Conservation (phyloP, 2,888 invertebrate species). For the Coleophora deauratella region DNA sequence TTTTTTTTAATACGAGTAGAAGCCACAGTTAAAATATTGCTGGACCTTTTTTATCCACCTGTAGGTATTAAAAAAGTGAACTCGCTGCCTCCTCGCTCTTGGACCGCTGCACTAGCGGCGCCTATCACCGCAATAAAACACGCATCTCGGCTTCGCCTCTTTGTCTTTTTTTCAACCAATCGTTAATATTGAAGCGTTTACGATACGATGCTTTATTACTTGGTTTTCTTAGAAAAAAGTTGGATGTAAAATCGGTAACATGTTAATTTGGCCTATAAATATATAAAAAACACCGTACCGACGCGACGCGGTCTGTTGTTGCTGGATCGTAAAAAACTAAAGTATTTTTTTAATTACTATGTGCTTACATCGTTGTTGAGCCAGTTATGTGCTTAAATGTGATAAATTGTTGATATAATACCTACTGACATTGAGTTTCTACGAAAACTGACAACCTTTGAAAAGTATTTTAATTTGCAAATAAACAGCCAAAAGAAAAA, state of each 20-base stretch:
- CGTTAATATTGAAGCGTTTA: conserved; percentile 66
- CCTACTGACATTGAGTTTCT: no score
- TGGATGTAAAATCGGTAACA: conserved; percentile 51
- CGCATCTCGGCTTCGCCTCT: conserved; percentile 47
- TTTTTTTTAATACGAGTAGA: no score
- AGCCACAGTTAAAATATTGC: no score
- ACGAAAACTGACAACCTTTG: no score
- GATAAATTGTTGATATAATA: no score
- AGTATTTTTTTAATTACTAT: no score
- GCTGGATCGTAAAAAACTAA: no score
- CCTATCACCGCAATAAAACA: conserved; percentile 57
- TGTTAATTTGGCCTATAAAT: conserved; percentile 64
- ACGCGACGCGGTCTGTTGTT: conserved; percentile 10
- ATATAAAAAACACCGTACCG: conserved; percentile 30
- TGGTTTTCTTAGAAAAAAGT: conserved; percentile 38
- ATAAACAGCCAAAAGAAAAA: no score
- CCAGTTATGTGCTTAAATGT: background rate
- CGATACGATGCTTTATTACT: conserved; percentile 58
- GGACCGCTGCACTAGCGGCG: conserved; percentile 39
- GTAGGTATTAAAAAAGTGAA: no score
- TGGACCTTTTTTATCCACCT: no score
- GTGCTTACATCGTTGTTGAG: no score
- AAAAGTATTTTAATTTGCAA: no score
- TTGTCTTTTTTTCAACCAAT: conserved; percentile 61
- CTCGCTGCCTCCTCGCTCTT: background rate